These are phyloP conservation scores for Forficula auricularia DNA, from an alignment of 1,140 invertebrate species.

Conservation along the genomic window DNA sequence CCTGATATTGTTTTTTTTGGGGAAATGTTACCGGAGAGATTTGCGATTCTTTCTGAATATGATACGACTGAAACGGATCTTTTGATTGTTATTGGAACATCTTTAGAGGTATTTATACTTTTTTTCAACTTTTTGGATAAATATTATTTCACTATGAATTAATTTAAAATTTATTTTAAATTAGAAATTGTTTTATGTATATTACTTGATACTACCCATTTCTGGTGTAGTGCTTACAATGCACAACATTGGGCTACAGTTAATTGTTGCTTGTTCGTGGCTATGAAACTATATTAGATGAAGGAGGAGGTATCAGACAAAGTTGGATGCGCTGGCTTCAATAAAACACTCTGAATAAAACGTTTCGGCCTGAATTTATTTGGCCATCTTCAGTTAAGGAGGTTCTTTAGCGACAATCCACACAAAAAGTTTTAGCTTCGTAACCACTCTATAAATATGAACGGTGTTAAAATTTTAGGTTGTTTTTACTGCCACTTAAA, in stretches of 20 bases:
- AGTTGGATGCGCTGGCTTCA: no score
- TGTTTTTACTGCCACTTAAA: no score
- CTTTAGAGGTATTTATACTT: constrained; percentile 6
- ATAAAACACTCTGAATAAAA: no score
- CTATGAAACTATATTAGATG: neutral
- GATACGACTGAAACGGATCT: constrained; percentile 6
- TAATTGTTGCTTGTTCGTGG: neutral
- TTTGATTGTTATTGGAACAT: constrained; percentile 9
- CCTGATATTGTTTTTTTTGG: constrained; percentile 11
- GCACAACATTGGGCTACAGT: neutral
- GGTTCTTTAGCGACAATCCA: no score
- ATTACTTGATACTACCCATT: neutral
- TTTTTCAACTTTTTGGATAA: neutral
- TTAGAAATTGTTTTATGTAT: neutral
- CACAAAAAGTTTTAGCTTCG: no score
- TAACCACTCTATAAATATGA: no score
- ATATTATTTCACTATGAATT: neutral
- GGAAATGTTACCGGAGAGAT: constrained; percentile 7
- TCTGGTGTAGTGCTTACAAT: neutral
- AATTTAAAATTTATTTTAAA: neutral
- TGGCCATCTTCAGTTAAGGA: no score
- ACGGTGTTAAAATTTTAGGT: no score
- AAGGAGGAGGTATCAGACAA: no score
- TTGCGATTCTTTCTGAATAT: constrained; percentile 3
- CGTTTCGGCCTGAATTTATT: no score